Percentiles rank a stretch among this genome's conserved stretches.
phyloP scores from a whole-genome alignment of 1,140 invertebrate species.

The Euwallacea similis region DNA sequence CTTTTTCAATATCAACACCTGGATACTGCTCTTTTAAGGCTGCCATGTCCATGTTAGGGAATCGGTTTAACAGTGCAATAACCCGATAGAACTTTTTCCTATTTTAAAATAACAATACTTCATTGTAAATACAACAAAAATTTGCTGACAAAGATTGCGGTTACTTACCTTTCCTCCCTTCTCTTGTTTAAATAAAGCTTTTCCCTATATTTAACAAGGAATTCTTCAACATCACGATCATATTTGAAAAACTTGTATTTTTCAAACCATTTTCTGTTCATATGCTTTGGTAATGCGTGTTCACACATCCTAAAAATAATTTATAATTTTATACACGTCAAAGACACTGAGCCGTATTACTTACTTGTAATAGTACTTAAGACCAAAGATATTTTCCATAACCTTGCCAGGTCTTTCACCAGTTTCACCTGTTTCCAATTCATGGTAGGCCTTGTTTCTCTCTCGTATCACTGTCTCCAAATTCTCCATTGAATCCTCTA shows the following conservation, averaged over 20 bases:
- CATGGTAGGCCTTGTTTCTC: slow-evolving; percentile 87
- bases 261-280: slow-evolving; percentile 64
- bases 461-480: slow-evolving; percentile 89
- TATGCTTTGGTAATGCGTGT: slow-evolving; percentile 61
- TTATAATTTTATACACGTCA: not conserved
- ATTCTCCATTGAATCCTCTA: slow-evolving; percentile 95
- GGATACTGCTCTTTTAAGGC: slow-evolving; percentile 75
- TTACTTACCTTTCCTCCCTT: slow-evolving; percentile 58
- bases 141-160: not conserved
- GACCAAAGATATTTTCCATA: slow-evolving; percentile 63
- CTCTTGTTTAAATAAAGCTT: slow-evolving; percentile 62
- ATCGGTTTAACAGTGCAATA: slow-evolving; percentile 67
- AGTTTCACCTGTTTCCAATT: slow-evolving; percentile 86
- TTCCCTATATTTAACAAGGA: slow-evolving; percentile 66
- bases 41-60: slow-evolving; percentile 75
- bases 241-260: slow-evolving; percentile 55
- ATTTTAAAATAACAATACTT: not conserved
- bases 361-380: slow-evolving; percentile 56
- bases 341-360: slow-evolving; percentile 5
- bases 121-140: too few species aligned
- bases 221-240: slow-evolving; percentile 63
- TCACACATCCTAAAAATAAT: slow-evolving; percentile 54
- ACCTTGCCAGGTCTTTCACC: slow-evolving; percentile 71
- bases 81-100: slow-evolving; percentile 69
- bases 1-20: slow-evolving; percentile 71